Evolutionary conservation across 2,113 vertebrate genomes (phyloP), one percentile per base, ranked within the genome.

Genomic region (Pomatorhinus ruficollis): DNA sequence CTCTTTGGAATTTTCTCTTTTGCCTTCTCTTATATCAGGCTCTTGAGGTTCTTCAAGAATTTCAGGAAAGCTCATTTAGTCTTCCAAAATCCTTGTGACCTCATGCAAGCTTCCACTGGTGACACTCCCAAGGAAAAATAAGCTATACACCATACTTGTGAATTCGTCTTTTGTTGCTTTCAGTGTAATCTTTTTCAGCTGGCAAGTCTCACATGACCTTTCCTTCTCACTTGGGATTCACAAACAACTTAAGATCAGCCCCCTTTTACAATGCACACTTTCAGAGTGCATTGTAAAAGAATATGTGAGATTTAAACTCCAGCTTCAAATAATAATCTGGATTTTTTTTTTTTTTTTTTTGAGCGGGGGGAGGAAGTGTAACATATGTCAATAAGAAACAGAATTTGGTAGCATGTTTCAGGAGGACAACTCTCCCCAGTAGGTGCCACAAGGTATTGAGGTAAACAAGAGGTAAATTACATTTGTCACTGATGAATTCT

Each of bases 131-230:
- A 77, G 18, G n/a, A 27, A 87, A 93, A 69, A 53, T 12, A 52
- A 72, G 31, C 13, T n/a, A 10, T 12, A 75, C 59, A 2, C 21
- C 65, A 3, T 50, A 23, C 10, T 24, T 93, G 7, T 65, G 54
- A 64, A 42, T 75, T 90, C 11, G 16, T 70, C 9, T 33, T 44
- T 5, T 50, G 12, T 21, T 87, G 18, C 52, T 71, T 87, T 78
- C 64, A 47, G 22, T 20, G 25, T 40, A 70, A 44, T 10, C 4
- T 72, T 77, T 81, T 61, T 44, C 37, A 89, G 31, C 31, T 1
- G 2, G 1, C 1, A 1, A 45, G 5, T 42, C 28, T 71, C 47
- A 35, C 0, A 1, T 63, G 57, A 68, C 27, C 12, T 93, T 65
- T 79, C 12, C 23, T 49, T 91, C 54, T 40, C 22, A 28, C 8